These are phyloP conservation scores for Camponotus vicinus DNA, from an alignment of 1,140 invertebrate genomes.

Conservation along the genomic window DNA sequence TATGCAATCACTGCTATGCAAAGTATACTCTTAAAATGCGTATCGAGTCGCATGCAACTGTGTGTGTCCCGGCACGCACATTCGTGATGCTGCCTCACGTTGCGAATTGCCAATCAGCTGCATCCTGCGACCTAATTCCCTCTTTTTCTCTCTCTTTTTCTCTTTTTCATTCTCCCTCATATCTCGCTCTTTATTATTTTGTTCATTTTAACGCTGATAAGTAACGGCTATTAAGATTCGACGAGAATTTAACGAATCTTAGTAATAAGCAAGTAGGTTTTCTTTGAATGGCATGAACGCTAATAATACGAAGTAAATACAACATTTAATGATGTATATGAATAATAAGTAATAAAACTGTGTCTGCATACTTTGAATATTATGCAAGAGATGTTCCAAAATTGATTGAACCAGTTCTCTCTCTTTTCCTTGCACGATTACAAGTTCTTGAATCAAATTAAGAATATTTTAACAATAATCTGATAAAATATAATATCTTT, in stretches of 20 bases:
- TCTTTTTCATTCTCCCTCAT: conserved; percentile 2
- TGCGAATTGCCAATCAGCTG: conserved; percentile 75
- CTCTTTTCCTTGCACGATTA: neutral
- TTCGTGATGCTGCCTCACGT: conserved; percentile 43
- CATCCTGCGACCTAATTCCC: conserved; percentile 77
- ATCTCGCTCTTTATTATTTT: neutral
- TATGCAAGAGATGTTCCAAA: neutral
- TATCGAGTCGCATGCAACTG: conserved; percentile 31
- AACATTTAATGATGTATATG: neutral
- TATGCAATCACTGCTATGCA: conserved; percentile 3
- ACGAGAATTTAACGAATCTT: conserved; percentile 30
- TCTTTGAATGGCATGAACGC: neutral
- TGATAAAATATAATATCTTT: conserved; percentile 2
- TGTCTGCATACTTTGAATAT: neutral
- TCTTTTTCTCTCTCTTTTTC: conserved; percentile 24
- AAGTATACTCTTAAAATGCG: conserved; percentile 12
- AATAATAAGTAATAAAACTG: neutral
- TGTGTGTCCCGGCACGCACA: conserved; percentile 19
- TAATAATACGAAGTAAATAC: conserved; percentile 32
- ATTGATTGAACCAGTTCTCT: neutral
- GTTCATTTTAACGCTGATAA: conserved; percentile 46
- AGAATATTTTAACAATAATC: neutral
- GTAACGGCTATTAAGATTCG: conserved; percentile 25
- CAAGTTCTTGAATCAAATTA: neutral
- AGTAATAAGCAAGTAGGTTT: neutral